Conservation (phyloP, 2,797 vertebrate species). For the Cyclura pinguis region DNA sequence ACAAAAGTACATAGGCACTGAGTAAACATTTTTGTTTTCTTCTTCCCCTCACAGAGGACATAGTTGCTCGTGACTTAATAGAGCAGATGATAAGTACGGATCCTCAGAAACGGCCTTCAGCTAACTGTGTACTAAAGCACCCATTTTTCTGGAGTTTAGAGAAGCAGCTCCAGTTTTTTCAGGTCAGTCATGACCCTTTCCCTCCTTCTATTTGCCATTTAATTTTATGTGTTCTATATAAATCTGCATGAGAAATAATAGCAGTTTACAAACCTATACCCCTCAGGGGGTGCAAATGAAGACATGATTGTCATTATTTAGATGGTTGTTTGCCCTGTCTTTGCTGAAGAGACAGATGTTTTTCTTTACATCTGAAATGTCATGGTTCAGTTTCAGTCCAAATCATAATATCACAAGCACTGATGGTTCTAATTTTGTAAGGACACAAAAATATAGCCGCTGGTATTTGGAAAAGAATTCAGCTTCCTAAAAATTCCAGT, state of each 20-base stretch:
- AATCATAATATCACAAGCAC: not conserved
- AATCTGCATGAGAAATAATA: not conserved
- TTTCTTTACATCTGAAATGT: not conserved
- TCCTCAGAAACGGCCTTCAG: slow-evolving; percentile 89
- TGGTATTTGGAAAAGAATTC: not conserved
- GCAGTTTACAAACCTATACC: not conserved
- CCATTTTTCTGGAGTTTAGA: slow-evolving; percentile 98
- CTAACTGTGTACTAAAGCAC: slow-evolving; percentile 92
- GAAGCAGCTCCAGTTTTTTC: slow-evolving; percentile 97
- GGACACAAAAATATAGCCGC: not conserved
- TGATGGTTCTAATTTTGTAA: not conserved
- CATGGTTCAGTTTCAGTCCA: fast-evolving
- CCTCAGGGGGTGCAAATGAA: not conserved
- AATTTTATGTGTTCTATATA: not conserved
- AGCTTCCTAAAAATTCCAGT: not conserved
- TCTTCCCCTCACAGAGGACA: slow-evolving; percentile 81
- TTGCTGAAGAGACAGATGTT: slow-evolving; percentile 12
- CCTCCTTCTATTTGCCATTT: not conserved
- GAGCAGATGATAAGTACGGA: slow-evolving; percentile 94
- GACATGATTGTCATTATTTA: slow-evolving; percentile 2
- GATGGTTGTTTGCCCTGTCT: not conserved
- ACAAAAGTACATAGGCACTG: not conserved
- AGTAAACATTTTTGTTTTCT: not conserved
- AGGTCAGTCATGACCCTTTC: slow-evolving; percentile 83
- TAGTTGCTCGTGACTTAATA: slow-evolving; percentile 90